Evolutionary conservation across 2,797 vertebrate genomes (phyloP).

Genomic region (Sparus aurata): DNA sequence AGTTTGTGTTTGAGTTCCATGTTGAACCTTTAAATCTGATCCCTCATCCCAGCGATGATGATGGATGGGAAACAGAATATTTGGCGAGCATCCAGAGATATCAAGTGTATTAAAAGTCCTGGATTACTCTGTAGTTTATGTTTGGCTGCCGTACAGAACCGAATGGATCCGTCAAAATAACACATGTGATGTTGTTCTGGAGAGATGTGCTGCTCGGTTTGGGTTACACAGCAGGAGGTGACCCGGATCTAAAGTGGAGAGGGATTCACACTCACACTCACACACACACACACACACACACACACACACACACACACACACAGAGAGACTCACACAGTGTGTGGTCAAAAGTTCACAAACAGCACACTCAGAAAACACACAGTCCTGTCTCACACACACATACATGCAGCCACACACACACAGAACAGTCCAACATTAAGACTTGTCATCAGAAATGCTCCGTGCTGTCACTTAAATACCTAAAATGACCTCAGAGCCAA

Average conservation of each 20-base stretch:
- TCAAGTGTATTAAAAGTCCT: constrained; percentile 11
- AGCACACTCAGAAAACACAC: constrained; percentile 19
- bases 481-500: background rate
- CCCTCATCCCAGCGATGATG: background rate
- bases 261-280: constrained; percentile 2
- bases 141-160: constrained; percentile 7
- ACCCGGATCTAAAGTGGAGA: constrained; percentile 2
- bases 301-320: background rate
- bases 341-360: background rate
- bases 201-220: constrained; percentile 14
- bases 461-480: background rate
- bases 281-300: constrained; percentile 5
- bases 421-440: no score
- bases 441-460: background rate
- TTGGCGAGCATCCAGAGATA: background rate
- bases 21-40: constrained; percentile 3
- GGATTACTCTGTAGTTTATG: constrained; percentile 10
- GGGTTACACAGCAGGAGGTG: constrained; percentile 1
- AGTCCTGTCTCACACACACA: background rate
- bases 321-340: background rate
- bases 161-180: constrained; percentile 36
- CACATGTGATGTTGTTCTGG: background rate
- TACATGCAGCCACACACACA: no score
- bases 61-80: constrained; percentile 28
- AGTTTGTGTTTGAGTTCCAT: background rate